Percentiles rank a stretch among this genome's conserved stretches.
These are phyloP conservation scores for Aegithalos caudatus DNA, from an alignment of 2,113 vertebrate species.

Conservation along the genomic window DNA sequence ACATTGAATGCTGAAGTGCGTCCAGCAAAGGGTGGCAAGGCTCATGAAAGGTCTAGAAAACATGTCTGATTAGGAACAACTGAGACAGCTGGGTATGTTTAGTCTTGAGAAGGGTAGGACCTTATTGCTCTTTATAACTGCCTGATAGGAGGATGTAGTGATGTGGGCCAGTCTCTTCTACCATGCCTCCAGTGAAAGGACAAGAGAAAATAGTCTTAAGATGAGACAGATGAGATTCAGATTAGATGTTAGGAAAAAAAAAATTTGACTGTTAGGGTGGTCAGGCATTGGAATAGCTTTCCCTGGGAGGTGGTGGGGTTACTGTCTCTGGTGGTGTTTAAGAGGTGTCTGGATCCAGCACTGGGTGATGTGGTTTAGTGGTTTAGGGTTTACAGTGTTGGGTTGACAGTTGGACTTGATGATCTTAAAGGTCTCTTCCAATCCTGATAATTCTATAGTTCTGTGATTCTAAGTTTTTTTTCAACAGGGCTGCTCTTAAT, in stretches of 20 bases:
- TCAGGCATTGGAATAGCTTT: background rate
- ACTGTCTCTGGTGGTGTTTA: rapidly evolving
- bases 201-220: background rate
- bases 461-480: background rate
- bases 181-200: background rate
- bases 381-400: background rate
- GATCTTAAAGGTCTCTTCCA: background rate
- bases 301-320: background rate
- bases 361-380: background rate
- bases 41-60: background rate
- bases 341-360: background rate
- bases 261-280: background rate
- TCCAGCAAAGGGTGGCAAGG: background rate
- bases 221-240: background rate
- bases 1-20: background rate
- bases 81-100: background rate
- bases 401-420: background rate
- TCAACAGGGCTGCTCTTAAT: background rate
- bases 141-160: background rate
- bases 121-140: background rate
- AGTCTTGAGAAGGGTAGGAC: background rate
- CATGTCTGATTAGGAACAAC: background rate
- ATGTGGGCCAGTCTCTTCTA: background rate
- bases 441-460: background rate
- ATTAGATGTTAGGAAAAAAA: background rate